A percentile compares a stretch with the other conserved stretches of the same genome.
phyloP scores from a whole-genome alignment of 2,113 vertebrate genomes.

The Paratilapia polleni region DNA sequence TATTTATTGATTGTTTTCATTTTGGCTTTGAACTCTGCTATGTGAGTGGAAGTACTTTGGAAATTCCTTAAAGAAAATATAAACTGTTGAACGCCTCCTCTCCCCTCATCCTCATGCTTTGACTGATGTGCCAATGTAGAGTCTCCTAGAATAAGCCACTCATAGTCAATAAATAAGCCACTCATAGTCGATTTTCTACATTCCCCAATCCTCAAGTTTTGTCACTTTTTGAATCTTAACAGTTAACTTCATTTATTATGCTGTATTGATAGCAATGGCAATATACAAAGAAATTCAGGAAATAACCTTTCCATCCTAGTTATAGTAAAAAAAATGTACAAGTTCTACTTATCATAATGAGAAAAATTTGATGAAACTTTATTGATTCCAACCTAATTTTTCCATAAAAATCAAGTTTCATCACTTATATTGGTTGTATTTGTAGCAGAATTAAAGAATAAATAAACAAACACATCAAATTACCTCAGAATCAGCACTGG shows the following conservation, averaged over 20 bases:
- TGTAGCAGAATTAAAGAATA: slow-evolving; percentile 8
- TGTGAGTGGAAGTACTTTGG: background rate
- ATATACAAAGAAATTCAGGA: background rate
- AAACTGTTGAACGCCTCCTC: background rate
- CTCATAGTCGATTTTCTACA: background rate
- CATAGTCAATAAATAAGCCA: background rate
- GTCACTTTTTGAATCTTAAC: background rate
- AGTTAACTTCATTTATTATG: background rate
- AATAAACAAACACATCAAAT: background rate
- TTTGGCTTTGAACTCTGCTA: background rate
- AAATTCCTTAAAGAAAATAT: background rate
- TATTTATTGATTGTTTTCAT: background rate
- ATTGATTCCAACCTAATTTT: background rate
- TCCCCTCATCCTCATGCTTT: background rate
- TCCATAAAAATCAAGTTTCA: background rate
- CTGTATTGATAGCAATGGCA: background rate
- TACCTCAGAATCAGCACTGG: background rate
- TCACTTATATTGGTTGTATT: background rate
- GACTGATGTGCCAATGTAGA: background rate
- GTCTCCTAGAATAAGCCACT: background rate
- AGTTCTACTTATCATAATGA: slow-evolving; percentile 11
- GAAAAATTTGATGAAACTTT: background rate
- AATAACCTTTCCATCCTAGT: background rate
- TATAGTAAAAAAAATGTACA: background rate
- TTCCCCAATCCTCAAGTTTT: background rate